Conservation (phyloP, 2,113 vertebrate genomes). For the Halcyon malimbica region DNA sequence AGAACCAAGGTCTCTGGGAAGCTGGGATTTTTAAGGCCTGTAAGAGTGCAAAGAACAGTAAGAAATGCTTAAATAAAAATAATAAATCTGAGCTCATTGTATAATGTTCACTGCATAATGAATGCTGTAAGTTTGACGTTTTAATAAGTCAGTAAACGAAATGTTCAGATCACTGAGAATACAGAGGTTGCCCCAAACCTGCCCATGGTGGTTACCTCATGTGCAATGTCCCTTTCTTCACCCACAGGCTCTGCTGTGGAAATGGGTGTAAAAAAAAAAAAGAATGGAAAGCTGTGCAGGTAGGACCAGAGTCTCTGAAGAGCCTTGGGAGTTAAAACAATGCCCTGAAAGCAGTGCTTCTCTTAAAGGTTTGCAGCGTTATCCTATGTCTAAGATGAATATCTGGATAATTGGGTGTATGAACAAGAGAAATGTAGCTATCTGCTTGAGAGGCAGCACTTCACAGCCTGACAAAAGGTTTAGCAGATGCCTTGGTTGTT, state of each 20-base stretch:
- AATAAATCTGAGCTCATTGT: neutral
- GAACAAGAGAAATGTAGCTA: neutral
- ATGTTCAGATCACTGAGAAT: neutral
- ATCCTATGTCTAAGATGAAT: neutral
- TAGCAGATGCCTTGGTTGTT: neutral
- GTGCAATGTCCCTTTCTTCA: rapidly evolving
- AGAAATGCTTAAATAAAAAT: neutral
- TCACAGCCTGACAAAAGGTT: neutral
- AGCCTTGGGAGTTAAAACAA: neutral
- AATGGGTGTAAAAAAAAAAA: rapidly evolving
- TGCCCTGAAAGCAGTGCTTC: neutral
- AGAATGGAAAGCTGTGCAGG: neutral
- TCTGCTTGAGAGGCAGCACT: neutral
- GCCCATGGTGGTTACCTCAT: neutral
- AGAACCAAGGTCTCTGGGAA: neutral
- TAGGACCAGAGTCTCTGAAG: neutral
- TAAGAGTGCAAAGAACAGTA: neutral
- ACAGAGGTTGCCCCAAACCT: neutral
- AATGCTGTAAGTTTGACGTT: neutral
- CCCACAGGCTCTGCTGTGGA: neutral
- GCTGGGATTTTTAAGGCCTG: neutral
- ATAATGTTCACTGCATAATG: neutral
- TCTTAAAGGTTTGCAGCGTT: neutral
- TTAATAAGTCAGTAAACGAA: neutral
- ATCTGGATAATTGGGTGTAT: neutral